Evolutionary conservation across 2,113 vertebrate genomes (phyloP), one percentile per base, ranked within the genome.

Genomic region (Columbina picui): DNA sequence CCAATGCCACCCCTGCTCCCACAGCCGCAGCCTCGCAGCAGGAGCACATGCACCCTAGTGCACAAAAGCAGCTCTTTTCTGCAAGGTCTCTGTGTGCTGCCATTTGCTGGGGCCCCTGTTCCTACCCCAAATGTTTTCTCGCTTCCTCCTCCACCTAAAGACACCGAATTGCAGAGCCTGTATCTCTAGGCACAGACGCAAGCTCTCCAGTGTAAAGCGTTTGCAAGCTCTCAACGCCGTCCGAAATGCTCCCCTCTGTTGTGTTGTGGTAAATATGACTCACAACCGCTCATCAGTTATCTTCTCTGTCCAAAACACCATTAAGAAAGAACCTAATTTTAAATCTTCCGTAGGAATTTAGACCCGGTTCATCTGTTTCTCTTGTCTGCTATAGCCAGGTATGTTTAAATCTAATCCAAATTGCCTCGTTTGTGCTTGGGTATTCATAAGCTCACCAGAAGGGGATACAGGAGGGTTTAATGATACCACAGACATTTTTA

Each of bases 281-380:
- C 95, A 87, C 38, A 95, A 87, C 73, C 36, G 73, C 93, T 93
- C 82, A 73, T 49, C 36, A 83, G 81, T 96, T 97, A 96, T 95
- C 94, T 19, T 56, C 49, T 69, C 88, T 43, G 83, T 59, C 96
- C 95, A 93, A 97, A 49, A 59, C 57, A 55, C 19, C 52, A 7
- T 45, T 74, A 60, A 63, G 86, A 85, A 96, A 77, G 65, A 95
- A 64, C 5, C 23, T 70, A 89, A 95, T 97, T 97, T 95, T 43
- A 90, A 87, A 69, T 30, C 49, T 94, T 90, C 73, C 87, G 25
- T 61, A 81, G 60, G 91, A 86, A 95, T 68, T 75, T 22, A 79
- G 86, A 70, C 71, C 59, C 45, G 25, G 59, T 87, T 89, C 80
- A 71, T 70, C 84, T 20, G 34, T 75, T 91, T 71, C 81, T 87